Percentiles rank a stretch among this genome's conserved stretches.
Evolutionary conservation across 2,888 invertebrate genomes (phyloP).

Genomic region (Phortica okadai): DNA sequence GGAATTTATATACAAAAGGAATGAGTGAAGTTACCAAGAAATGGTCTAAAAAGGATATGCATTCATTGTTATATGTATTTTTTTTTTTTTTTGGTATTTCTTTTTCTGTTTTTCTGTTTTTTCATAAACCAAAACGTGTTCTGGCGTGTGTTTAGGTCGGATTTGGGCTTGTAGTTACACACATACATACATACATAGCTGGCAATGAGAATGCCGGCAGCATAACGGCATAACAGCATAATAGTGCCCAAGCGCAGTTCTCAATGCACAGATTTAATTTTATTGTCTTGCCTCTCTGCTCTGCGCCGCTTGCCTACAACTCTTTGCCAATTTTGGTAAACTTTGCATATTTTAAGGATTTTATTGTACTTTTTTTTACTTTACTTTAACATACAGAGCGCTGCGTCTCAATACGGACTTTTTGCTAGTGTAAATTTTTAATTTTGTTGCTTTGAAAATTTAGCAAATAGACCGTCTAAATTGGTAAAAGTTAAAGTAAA

Average conservation of each 20-base stretch:
- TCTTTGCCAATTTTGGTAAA: conserved; percentile 16
- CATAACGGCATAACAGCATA: too few relatives aligned
- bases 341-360: conserved; percentile 35
- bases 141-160: conserved; percentile 2
- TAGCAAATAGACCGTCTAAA: too few relatives aligned
- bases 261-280: conserved; percentile 70
- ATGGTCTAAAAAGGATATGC: conserved; percentile 17
- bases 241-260: conserved; percentile 56
- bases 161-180: conserved; percentile 34
- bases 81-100: background rate
- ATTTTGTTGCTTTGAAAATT: too few relatives aligned
- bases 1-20: conserved; percentile 46
- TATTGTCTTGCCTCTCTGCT: conserved; percentile 66
- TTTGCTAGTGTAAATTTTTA: background rate
- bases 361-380: conserved; percentile 11
- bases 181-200: background rate
- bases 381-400: conserved; percentile 15
- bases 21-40: background rate
- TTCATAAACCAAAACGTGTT: background rate
- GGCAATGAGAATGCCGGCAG: conserved; percentile 46
- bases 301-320: conserved; percentile 44
- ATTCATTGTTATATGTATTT: conserved; percentile 6
- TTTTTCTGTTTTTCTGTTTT: background rate
- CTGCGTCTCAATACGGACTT: background rate
- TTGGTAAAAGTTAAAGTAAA: background rate